Evolutionary conservation across 1,140 invertebrate genomes (phyloP).

Genomic region (Thaumetopoea pityocampa): DNA sequence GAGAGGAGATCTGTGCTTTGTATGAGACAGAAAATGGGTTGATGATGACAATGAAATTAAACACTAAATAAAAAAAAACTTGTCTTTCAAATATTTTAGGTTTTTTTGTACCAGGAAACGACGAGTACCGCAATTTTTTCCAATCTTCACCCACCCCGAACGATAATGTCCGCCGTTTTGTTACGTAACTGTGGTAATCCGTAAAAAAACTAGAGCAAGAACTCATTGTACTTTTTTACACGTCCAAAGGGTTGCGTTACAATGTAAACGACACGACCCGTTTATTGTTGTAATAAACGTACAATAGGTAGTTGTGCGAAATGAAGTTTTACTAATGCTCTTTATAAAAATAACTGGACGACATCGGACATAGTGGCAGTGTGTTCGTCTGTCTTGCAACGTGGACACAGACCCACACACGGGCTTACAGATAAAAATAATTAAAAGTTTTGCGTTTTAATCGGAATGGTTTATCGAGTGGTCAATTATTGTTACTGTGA

Average conservation of each 20-base stretch:
- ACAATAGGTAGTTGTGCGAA: constrained; percentile 54
- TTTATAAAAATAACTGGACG: constrained; percentile 53
- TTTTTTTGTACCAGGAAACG: constrained; percentile 8
- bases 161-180: constrained; percentile 49
- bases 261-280: constrained; percentile 41
- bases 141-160: constrained; percentile 13
- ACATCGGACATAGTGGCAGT: constrained; percentile 36
- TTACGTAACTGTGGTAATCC: constrained; percentile 59
- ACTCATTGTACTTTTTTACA: constrained; percentile 36
- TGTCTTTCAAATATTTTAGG: too few relatives aligned
- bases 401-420: background rate
- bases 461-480: too few relatives aligned
- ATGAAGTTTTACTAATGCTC: constrained; percentile 47
- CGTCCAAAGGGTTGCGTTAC: constrained; percentile 51
- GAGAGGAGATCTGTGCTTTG: too few relatives aligned
- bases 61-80: too few relatives aligned
- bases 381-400: constrained; percentile 27
- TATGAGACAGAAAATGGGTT: too few relatives aligned
- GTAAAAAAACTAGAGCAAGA: constrained; percentile 68
- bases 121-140: constrained; percentile 30
- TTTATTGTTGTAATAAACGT: constrained; percentile 57
- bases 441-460: too few relatives aligned
- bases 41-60: too few relatives aligned
- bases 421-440: too few relatives aligned
- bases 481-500: too few relatives aligned